These are phyloP conservation scores for Deilephila elpenor DNA, from an alignment of 2,888 invertebrate species.

Conservation along the genomic window DNA sequence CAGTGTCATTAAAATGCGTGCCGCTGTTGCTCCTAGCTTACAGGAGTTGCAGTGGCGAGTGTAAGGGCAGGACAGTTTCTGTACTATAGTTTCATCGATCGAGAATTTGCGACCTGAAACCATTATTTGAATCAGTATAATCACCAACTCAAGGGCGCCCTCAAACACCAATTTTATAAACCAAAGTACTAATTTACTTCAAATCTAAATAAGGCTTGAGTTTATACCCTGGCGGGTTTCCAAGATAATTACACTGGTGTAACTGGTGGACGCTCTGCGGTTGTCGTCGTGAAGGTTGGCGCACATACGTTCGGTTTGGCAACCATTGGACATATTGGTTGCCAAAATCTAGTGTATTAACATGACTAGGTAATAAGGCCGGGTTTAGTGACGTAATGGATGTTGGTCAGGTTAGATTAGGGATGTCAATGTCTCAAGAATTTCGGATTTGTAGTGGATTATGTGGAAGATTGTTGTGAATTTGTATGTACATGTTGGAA, in stretches of 20 bases:
- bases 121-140: too few species aligned
- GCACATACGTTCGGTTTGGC: constrained; percentile 25
- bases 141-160: neutral
- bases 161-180: neutral
- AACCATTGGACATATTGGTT: constrained; percentile 14
- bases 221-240: neutral
- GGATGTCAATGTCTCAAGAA: neutral
- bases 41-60: too few species aligned
- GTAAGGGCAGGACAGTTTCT: too few species aligned
- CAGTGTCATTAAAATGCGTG: too few species aligned
- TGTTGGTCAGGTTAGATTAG: neutral
- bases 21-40: too few species aligned
- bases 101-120: too few species aligned
- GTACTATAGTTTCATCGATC: too few species aligned
- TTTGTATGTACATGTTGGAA: too few species aligned
- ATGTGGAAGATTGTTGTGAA: too few species aligned
- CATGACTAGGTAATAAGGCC: constrained; percentile 12
- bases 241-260: constrained; percentile 22
- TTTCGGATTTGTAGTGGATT: too few species aligned
- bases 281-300: constrained; percentile 10
- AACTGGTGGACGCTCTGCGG: neutral
- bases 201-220: neutral
- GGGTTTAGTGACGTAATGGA: constrained; percentile 8
- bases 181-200: neutral
- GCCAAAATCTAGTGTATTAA: constrained; percentile 3